phyloP scores from a whole-genome alignment of 2,113 vertebrate genomes.

The Galeopterus variegatus region DNA sequence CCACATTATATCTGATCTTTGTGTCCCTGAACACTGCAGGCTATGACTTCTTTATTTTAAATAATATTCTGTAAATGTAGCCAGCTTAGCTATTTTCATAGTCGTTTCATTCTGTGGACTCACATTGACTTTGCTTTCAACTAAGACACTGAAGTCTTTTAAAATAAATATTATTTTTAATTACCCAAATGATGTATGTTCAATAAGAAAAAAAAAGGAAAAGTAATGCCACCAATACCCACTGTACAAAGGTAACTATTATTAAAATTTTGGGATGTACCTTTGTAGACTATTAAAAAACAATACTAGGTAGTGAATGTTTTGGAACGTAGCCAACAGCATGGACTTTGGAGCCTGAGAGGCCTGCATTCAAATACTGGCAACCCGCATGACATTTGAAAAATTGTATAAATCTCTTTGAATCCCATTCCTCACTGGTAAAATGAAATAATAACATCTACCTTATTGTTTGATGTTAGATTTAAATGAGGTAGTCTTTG shows the following conservation, averaged over 20 bases:
- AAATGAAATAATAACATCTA: conserved; percentile 27
- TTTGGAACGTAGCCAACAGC: neutral
- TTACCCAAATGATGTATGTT: neutral
- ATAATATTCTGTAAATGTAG: neutral
- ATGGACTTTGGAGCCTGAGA: neutral
- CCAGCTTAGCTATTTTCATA: conserved; percentile 12
- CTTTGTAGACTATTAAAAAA: neutral
- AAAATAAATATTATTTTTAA: neutral
- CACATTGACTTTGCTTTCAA: conserved; percentile 39
- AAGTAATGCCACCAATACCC: neutral
- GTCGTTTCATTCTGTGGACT: conserved; percentile 14
- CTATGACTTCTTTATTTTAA: neutral
- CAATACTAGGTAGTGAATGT: neutral
- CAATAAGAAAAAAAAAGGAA: conserved; percentile 29
- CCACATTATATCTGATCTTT: neutral
- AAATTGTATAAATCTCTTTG: neutral
- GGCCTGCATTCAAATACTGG: neutral
- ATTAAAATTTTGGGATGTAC: neutral
- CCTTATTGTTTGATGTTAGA: neutral
- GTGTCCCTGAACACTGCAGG: neutral
- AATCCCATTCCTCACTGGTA: neutral
- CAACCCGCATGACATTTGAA: neutral
- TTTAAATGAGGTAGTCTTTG: conserved; percentile 16
- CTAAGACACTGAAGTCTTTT: neutral
- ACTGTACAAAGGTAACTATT: neutral